Evolutionary conservation across 2,888 invertebrate genomes (phyloP).

Genomic region (Pterostichus niger): DNA sequence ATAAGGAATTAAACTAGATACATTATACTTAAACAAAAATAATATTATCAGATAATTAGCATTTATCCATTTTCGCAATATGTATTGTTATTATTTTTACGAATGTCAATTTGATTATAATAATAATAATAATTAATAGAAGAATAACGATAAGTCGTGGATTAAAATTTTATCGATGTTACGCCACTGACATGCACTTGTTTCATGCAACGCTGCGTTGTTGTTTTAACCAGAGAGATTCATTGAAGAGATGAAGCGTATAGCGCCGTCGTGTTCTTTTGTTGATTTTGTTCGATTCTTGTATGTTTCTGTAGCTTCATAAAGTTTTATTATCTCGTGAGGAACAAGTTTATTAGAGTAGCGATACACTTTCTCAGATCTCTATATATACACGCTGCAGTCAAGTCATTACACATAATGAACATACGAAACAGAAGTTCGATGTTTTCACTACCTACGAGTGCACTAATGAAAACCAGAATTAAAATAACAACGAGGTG

Average conservation of each 20-base stretch:
- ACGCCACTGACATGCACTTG: conserved; percentile 45
- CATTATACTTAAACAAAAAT: too few species aligned
- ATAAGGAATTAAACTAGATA: too few species aligned
- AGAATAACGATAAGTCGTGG: not conserved
- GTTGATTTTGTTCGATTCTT: conserved; percentile 48
- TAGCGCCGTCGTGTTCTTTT: conserved; percentile 20
- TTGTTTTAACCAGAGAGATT: conserved; percentile 31
- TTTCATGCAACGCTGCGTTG: not conserved
- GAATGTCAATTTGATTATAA: too few species aligned
- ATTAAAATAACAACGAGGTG: too few species aligned
- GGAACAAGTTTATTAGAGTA: conserved; percentile 50
- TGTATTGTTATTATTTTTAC: too few species aligned
- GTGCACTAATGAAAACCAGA: too few species aligned
- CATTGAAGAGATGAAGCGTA: conserved; percentile 55
- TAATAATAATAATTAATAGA: too few species aligned
- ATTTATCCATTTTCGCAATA: too few species aligned
- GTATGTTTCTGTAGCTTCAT: conserved; percentile 50
- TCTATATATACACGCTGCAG: not conserved
- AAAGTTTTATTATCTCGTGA: conserved; percentile 49
- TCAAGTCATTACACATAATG: not conserved
- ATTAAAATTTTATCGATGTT: not conserved
- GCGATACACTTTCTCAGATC: conserved; percentile 10
- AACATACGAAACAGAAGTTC: too few species aligned
- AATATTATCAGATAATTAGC: too few species aligned
- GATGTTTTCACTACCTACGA: too few species aligned